Conservation (phyloP, 2,797 vertebrate species). For the Onychomys arenicola region DNA sequence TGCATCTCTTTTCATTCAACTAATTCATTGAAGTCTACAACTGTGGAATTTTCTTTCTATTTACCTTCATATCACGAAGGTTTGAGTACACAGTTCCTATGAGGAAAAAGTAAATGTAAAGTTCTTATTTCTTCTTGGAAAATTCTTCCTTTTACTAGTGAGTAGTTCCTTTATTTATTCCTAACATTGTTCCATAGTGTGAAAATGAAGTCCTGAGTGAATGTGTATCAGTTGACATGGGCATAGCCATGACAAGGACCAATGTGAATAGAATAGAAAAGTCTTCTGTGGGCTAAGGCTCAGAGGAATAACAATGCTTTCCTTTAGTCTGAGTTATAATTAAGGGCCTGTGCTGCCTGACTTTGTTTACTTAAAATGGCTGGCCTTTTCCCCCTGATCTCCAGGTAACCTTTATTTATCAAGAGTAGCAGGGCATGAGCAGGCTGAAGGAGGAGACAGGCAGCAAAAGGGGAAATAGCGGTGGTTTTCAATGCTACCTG, state of each 20-base stretch:
- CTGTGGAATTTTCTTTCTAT: neutral
- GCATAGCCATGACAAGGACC: neutral
- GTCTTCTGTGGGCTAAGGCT: too few relatives aligned
- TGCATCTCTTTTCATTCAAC: neutral
- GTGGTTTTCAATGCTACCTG: neutral
- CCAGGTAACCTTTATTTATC: too few relatives aligned
- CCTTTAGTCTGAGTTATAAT: neutral
- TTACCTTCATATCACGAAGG: neutral
- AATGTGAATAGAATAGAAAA: neutral
- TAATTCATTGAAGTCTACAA: neutral
- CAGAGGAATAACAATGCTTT: neutral
- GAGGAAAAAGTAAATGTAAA: neutral
- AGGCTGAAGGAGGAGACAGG: neutral
- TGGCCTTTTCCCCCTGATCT: too few relatives aligned
- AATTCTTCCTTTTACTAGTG: neutral
- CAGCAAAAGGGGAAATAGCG: neutral
- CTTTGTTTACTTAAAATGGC: too few relatives aligned
- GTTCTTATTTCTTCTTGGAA: neutral
- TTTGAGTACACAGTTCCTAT: neutral
- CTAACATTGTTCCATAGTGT: too few relatives aligned
- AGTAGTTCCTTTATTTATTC: neutral
- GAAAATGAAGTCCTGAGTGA: neutral
- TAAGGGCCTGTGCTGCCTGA: too few relatives aligned
- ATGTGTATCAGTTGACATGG: neutral
- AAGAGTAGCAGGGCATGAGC: neutral